Base-by-base conservation (phyloP, 2,888 invertebrate genomes). In the Nomada lathburiana region DNA sequence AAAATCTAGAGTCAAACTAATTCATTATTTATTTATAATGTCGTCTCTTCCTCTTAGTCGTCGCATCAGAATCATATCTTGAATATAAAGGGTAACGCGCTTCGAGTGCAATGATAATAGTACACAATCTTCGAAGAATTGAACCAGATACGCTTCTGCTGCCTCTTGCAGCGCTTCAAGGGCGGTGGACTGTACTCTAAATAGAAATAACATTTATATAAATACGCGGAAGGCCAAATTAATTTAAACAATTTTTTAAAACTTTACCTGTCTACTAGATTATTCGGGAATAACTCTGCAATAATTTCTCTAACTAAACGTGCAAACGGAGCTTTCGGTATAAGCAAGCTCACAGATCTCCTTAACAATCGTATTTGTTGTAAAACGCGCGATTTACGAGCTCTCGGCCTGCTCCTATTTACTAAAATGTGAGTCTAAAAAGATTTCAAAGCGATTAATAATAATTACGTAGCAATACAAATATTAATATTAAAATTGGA, bases 151-250 rank as follows among this genome's bases (percentile, higher is more conserved):
- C 82, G 94, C 92, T 90, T 95, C 95, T 0, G 93, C 74, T 1
- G 95, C 91, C 82, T 94, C 94, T 86, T 95, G 95, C 42, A 95
- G 76, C 0, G 95, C 95, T 80, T 92, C 89, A 18, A 95, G 69
- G 0, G 95, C 95, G 1, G 85, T 57, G 0, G 64, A 1, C 71
- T 95, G 94, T 53, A 95, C 92, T 76, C 92, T 93, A 60, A 2
- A 59, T 13, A 50, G 11, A 26, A 64, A 9, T n/a, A 9, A 68
- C 9, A 64, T 20, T 13, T 16, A 7, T 11, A 13, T 18, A 16
- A n/a, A 20, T 3, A 10, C 13, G 0, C 5, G 20, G 42, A 44
- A 13, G 23, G 16, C 23, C 4, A 16, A 4, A 23, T 23, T 9
- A 52, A 20, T 20, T n/a, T 47, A 13, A 0, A 63, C 23, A 7